Base-by-base conservation (phyloP, 2,888 invertebrate species). In the Macropis europaea region DNA sequence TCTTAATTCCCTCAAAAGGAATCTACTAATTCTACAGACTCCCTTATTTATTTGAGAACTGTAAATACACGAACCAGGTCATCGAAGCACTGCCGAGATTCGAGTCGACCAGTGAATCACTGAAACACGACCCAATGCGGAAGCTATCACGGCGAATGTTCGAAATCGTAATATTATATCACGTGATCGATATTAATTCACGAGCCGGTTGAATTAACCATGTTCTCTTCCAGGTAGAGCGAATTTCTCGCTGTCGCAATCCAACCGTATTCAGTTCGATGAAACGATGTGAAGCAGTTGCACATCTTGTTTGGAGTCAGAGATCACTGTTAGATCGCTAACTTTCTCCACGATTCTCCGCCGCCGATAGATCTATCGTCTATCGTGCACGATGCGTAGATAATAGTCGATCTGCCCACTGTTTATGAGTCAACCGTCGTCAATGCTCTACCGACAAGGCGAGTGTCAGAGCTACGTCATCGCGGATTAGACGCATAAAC, bases 261-360 rank as follows among this genome's bases (percentile, higher is more conserved):
- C 60, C 24, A 13, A 15, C 24, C 13, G 17, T 19, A n/a, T 59
- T 17, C 26, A 7, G 47, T 59, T 38, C 43, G 6, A 24, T 24
- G 0, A 11, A 11, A 11, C 66, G 7, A 11, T 30, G 6, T 5
- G 7, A 42, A 50, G 22, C 17, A 26, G 11, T 6, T 3, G 15
- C n/a, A 13, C 22, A 60, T 50, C 19, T 30, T 53, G 81, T 80
- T 81, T 84, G 82, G 84, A 17, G 17, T 13, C 6, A n/a, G 19
- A 3, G 82, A 83, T 82, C 81, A 70, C 76, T 76, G 76, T 75
- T 64, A 56, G 86, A 79, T 80, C 82, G 84, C 73, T 76, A 84
- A 87, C 88, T 89, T 89, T 88, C 89, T 87, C 88, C 85, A 82
- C 74, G 81, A 67, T 76, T 85, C 84, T 83, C 84, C 85, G 82